Percentiles rank a stretch among this genome's conserved stretches.
Conservation (phyloP, 2,113 vertebrate genomes). For the Phoenicopterus ruber region DNA sequence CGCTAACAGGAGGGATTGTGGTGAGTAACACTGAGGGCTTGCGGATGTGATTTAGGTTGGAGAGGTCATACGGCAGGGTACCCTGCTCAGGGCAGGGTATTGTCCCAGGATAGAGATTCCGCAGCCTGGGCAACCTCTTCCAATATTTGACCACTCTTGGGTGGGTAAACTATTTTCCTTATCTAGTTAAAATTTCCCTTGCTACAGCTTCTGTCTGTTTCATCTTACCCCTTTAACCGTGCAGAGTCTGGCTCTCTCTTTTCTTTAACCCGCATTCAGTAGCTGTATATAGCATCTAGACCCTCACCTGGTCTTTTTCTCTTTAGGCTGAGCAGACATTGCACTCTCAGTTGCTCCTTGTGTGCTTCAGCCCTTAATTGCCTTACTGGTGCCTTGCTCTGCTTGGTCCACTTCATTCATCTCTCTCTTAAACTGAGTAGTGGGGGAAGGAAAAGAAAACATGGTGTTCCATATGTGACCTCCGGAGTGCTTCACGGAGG, state of each 20-base stretch:
- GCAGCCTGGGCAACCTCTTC: background rate
- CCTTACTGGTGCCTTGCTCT: background rate
- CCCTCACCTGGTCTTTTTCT: background rate
- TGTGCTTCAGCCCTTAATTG: background rate
- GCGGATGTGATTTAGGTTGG: background rate
- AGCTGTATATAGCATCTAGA: background rate
- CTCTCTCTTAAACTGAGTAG: background rate
- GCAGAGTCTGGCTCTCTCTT: background rate
- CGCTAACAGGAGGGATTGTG: background rate
- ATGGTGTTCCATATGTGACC: background rate
- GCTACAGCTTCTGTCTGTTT: background rate
- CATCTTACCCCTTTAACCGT: background rate
- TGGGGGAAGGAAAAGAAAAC: background rate
- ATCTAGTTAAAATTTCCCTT: background rate
- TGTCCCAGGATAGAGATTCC: background rate
- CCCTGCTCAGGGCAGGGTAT: accelerated
- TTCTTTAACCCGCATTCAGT: background rate
- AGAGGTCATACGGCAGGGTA: background rate
- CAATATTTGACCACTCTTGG: background rate
- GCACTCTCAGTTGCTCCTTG: background rate
- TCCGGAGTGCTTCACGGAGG: background rate
- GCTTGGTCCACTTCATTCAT: background rate
- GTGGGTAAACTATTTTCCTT: background rate
- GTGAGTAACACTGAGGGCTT: accelerated
- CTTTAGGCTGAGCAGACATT: background rate